Conservation (phyloP, 2,113 vertebrate species). For the Toxotes chatareus region DNA sequence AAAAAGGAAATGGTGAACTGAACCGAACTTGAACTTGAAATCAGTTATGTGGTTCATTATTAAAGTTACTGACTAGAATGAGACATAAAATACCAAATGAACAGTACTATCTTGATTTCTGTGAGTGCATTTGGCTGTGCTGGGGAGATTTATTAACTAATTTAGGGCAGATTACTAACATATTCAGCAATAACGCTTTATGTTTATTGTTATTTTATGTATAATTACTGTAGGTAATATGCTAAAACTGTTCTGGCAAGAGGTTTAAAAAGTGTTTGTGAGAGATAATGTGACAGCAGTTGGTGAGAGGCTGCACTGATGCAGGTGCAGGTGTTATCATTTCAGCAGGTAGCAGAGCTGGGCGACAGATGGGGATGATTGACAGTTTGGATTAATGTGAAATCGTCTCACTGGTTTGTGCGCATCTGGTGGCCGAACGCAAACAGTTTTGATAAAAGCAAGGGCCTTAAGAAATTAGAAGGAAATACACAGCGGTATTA, state of each 20-base stretch:
- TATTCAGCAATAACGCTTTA: neutral
- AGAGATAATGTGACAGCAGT: conserved; percentile 31
- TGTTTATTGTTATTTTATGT: neutral
- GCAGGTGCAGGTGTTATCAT: conserved; percentile 60
- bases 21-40: too few species aligned
- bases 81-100: neutral
- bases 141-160: neutral
- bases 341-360: conserved; percentile 52
- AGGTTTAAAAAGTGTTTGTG: conserved; percentile 1
- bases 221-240: neutral
- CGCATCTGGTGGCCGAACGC: conserved; percentile 40
- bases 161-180: neutral
- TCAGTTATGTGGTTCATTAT: neutral
- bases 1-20: neutral
- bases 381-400: conserved; percentile 52
- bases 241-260: conserved; percentile 5
- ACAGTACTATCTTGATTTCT: neutral
- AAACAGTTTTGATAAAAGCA: neutral
- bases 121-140: neutral
- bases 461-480: neutral
- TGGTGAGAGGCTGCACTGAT: conserved; percentile 17
- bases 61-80: neutral
- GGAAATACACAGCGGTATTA: neutral
- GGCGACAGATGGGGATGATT: conserved; percentile 56
- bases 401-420: conserved; percentile 22